These are phyloP conservation scores for Noctuana brunneofusca DNA, from an alignment of 2,888 invertebrate genomes.

Conservation along the genomic window DNA sequence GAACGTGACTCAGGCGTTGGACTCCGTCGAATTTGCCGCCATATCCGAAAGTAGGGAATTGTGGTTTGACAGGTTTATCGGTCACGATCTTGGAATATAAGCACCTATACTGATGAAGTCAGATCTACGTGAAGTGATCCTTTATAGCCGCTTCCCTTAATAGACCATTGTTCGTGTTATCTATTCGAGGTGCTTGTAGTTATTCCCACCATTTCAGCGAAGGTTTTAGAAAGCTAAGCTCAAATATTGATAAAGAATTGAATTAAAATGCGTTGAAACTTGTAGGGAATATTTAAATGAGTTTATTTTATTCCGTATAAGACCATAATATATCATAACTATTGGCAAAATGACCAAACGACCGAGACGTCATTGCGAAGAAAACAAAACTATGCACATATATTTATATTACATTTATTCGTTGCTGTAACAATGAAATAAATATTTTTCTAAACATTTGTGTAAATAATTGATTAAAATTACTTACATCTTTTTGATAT, in stretches of 20 bases:
- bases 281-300: too few species aligned
- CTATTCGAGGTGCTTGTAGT: not conserved
- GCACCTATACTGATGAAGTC: conserved; percentile 29
- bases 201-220: not conserved
- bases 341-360: too few species aligned
- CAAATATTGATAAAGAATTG: not conserved
- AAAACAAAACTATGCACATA: too few species aligned
- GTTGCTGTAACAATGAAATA: too few species aligned
- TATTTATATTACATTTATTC: too few species aligned
- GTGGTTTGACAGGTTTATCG: conserved; percentile 38
- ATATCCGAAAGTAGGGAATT: conserved; percentile 30
- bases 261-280: not conserved
- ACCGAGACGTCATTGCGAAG: too few species aligned
- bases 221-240: not conserved
- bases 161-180: conserved; percentile 29
- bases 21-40: conserved; percentile 28
- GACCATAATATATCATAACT: too few species aligned
- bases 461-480: too few species aligned
- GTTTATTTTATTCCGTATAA: too few species aligned
- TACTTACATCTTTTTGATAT: too few species aligned
- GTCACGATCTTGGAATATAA: conserved; percentile 39
- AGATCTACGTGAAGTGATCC: conserved; percentile 32
- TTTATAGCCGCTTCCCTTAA: conserved; percentile 27
- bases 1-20: conserved; percentile 31
- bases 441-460: too few species aligned